These are phyloP conservation scores for Peromyscus aztecus DNA, from an alignment of 2,797 vertebrate genomes.

Conservation along the genomic window DNA sequence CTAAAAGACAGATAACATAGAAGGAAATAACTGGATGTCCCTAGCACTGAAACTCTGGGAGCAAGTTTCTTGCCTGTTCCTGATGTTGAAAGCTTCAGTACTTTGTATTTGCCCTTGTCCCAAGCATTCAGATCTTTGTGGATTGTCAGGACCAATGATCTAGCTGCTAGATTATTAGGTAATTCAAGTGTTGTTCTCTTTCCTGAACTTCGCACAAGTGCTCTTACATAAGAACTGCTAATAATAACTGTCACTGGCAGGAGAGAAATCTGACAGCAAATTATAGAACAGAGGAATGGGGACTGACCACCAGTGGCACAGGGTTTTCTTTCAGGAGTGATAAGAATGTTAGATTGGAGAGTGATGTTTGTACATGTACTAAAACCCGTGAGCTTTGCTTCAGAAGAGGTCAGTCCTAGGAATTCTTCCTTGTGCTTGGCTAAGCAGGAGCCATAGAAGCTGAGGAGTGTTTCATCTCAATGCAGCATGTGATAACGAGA, in stretches of 20 bases:
- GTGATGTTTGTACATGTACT: slow-evolving; percentile 4
- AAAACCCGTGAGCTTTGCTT: neutral
- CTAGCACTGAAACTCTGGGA: neutral
- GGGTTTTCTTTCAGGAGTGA: neutral
- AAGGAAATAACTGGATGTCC: neutral
- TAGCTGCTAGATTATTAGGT: slow-evolving; percentile 21
- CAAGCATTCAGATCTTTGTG: slow-evolving; percentile 5
- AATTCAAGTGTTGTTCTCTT: slow-evolving; percentile 40
- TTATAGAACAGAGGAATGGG: neutral
- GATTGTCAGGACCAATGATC: neutral
- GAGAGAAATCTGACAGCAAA: slow-evolving; percentile 27
- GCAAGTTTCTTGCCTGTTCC: neutral
- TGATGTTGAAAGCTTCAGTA: neutral
- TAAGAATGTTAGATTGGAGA: slow-evolving; percentile 48
- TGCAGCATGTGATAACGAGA: neutral
- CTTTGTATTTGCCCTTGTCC: neutral
- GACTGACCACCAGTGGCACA: neutral
- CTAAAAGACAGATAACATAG: slow-evolving; percentile 15
- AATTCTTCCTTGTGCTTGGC: slow-evolving; percentile 3
- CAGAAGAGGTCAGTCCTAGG: neutral
- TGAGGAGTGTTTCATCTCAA: neutral
- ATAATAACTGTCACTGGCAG: neutral
- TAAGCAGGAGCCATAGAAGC: neutral
- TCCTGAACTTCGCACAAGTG: slow-evolving; percentile 51
- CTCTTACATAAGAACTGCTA: slow-evolving; percentile 15